phyloP scores from a whole-genome alignment of 2,888 invertebrate genomes.

The Hypomecis atomaria region DNA sequence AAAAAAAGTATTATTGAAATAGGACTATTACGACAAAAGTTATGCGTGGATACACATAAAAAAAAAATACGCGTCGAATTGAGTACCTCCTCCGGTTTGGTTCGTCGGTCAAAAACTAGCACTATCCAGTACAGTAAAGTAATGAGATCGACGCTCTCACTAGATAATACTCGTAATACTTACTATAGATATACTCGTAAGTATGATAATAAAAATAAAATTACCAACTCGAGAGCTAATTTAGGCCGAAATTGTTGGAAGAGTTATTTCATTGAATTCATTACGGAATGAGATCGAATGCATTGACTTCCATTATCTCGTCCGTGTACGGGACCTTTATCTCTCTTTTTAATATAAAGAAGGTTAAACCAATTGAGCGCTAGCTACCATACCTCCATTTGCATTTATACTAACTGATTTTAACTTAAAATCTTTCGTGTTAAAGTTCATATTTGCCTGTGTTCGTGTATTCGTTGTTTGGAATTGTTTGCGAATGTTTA shows the following conservation, averaged over 20 bases:
- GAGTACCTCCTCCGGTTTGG: no score
- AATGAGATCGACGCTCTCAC: no score
- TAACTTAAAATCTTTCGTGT: neutral
- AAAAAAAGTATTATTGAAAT: no score
- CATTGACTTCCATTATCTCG: constrained; percentile 18
- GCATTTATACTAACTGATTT: constrained; percentile 1
- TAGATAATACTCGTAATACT: no score
- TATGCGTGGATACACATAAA: no score
- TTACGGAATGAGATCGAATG: constrained; percentile 21
- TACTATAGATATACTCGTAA: no score
- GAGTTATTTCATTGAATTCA: constrained; percentile 4
- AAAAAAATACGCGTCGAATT: no score
- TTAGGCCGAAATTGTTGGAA: neutral
- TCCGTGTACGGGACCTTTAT: constrained; percentile 18
- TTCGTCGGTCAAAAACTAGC: no score
- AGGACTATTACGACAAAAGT: no score
- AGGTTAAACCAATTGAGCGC: constrained; percentile 31
- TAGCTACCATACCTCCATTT: constrained; percentile 8
- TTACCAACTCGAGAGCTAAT: neutral
- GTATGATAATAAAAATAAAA: neutral
- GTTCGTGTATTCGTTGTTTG: constrained; percentile 21
- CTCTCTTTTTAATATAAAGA: constrained; percentile 30
- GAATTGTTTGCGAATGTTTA: constrained; percentile 23
- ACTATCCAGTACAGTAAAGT: no score
- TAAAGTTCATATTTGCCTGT: constrained; percentile 3